phyloP scores from a whole-genome alignment of 1,140 invertebrate genomes.

The Drosophila parabipectinata region DNA sequence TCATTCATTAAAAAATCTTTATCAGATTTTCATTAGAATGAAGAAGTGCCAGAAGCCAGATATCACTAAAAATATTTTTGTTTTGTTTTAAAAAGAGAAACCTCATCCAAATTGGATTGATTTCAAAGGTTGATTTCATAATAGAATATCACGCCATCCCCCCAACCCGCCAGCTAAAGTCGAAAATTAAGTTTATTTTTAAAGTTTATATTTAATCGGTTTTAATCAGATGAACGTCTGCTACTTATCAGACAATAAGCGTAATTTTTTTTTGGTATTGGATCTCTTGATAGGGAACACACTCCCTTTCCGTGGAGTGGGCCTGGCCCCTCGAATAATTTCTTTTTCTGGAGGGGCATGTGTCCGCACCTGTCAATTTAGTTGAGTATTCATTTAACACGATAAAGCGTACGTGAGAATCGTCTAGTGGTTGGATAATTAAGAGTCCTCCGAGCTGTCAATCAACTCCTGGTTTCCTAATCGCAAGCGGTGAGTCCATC shows the following conservation, averaged over 20 bases:
- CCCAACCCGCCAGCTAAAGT: slow-evolving; percentile 14
- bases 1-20: neutral
- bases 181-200: neutral
- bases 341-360: slow-evolving; percentile 18
- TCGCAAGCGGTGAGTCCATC: slow-evolving; percentile 74
- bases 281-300: slow-evolving; percentile 5
- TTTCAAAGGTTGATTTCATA: too few relatives aligned
- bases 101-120: too few relatives aligned
- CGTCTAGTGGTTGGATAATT: slow-evolving; percentile 25
- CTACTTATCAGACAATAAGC: slow-evolving; percentile 26
- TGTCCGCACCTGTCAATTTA: slow-evolving; percentile 15
- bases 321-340: slow-evolving; percentile 14
- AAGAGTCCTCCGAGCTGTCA: slow-evolving; percentile 36
- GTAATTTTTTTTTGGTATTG: slow-evolving; percentile 15
- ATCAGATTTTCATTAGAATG: slow-evolving; percentile 3
- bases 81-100: too few relatives aligned
- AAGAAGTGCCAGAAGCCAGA: neutral
- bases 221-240: slow-evolving; percentile 20
- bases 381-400: slow-evolving; percentile 56
- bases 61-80: too few relatives aligned
- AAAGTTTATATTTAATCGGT: slow-evolving; percentile 19
- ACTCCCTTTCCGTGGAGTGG: neutral
- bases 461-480: slow-evolving; percentile 29
- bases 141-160: too few relatives aligned
- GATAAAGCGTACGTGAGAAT: slow-evolving; percentile 61